phyloP scores from a whole-genome alignment of 2,113 vertebrate species.

The Candoia aspera region DNA sequence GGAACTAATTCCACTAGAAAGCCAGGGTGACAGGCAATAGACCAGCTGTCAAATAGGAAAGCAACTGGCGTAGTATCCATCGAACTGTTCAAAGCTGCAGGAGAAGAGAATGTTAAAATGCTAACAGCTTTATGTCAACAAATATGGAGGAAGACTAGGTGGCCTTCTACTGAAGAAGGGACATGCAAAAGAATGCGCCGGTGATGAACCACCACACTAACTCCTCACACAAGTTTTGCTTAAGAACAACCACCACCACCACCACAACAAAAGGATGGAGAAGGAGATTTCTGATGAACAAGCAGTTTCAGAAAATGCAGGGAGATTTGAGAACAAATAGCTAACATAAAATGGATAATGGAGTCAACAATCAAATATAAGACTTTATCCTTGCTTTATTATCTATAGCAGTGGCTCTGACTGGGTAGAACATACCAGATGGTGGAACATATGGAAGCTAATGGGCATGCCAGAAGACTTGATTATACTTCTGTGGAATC shows the following conservation, averaged over 20 bases:
- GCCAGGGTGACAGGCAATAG: not conserved
- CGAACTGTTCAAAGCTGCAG: not conserved
- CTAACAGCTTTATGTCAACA: not conserved
- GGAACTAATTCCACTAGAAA: not conserved
- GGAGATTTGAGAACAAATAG: not conserved
- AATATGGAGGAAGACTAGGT: not conserved
- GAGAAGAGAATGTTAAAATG: not conserved
- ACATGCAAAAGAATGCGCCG: not conserved
- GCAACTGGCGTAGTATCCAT: no score
- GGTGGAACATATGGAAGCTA: not conserved
- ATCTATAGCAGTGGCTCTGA: not conserved
- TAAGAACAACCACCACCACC: no score
- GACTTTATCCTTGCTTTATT: not conserved
- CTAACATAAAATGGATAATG: not conserved
- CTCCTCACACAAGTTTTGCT: not conserved
- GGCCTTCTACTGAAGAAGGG: not conserved
- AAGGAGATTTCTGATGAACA: not conserved
- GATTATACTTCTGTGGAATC: not conserved
- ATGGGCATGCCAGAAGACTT: not conserved
- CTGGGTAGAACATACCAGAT: not conserved
- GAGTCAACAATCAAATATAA: not conserved
- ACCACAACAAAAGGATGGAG: not conserved
- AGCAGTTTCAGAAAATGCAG: not conserved
- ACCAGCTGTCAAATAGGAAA: not conserved
- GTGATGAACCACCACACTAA: not conserved